These are phyloP conservation scores for Porites evermanni DNA, from an alignment of 92 coral and sea anemone species.

Conservation along the genomic window DNA sequence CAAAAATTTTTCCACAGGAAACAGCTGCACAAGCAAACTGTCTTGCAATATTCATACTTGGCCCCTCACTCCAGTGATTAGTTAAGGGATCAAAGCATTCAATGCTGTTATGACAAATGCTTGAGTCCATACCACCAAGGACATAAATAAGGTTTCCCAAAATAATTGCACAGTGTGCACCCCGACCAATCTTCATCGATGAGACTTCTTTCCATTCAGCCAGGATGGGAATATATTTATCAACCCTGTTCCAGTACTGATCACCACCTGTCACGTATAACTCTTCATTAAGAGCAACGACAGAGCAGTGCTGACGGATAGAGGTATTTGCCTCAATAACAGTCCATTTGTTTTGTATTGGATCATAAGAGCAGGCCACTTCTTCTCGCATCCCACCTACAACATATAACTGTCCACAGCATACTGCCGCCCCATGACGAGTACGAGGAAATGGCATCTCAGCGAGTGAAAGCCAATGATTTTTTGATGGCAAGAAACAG, in stretches of 20 bases:
- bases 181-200: conserved; percentile 53
- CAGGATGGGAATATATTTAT: conserved; percentile 59
- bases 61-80: conserved; percentile 66
- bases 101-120: conserved; percentile 49
- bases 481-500: conserved; percentile 11
- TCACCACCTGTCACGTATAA: conserved; percentile 66
- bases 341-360: conserved; percentile 9
- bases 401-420: conserved; percentile 12
- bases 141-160: conserved; percentile 65
- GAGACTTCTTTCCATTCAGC: conserved; percentile 61
- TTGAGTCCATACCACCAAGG: conserved; percentile 52
- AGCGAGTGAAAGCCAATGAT: neutral
- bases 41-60: conserved; percentile 63
- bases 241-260: conserved; percentile 52
- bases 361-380: neutral
- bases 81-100: conserved; percentile 68
- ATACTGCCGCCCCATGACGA: conserved; percentile 17
- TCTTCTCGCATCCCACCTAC: neutral
- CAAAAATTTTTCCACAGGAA: conserved; percentile 55
- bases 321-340: too few species aligned
- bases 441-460: neutral
- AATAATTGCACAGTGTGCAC: conserved; percentile 70
- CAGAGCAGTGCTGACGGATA: neutral
- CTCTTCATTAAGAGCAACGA: neutral
- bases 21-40: conserved; percentile 62